Conservation (phyloP, 2,797 vertebrate species). For the Epinephelus coioides region DNA sequence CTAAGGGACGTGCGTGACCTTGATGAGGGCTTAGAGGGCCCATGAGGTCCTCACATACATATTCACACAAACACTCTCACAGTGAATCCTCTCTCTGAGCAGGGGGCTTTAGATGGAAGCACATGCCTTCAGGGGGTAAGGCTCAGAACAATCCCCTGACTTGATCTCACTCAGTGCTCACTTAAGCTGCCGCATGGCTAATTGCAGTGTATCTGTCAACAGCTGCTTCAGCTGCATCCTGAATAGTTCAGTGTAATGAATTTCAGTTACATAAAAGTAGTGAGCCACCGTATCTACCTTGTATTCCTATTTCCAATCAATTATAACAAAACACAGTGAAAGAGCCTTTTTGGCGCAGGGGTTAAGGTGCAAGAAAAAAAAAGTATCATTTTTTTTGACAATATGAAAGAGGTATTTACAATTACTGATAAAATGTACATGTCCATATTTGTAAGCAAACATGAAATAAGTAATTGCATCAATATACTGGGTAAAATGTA, state of each 20-base stretch:
- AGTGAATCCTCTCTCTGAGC: neutral
- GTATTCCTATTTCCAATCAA: too few relatives aligned
- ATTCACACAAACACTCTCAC: neutral
- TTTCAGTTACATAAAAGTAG: neutral
- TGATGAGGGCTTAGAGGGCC: slow-evolving; percentile 17
- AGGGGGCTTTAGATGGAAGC: slow-evolving; percentile 6
- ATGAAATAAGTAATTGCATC: too few relatives aligned
- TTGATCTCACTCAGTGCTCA: slow-evolving; percentile 14
- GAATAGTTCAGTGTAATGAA: neutral
- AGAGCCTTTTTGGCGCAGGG: too few relatives aligned
- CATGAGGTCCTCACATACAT: neutral
- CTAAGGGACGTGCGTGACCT: neutral
- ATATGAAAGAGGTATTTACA: too few relatives aligned
- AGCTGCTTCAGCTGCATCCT: neutral
- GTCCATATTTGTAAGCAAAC: too few relatives aligned
- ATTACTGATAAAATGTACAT: too few relatives aligned
- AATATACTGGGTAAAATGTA: too few relatives aligned
- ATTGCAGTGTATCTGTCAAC: slow-evolving; percentile 24
- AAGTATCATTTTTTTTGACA: too few relatives aligned
- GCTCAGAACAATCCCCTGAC: slow-evolving; percentile 17
- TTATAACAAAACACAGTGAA: too few relatives aligned
- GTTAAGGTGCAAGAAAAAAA: too few relatives aligned
- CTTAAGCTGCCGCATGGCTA: slow-evolving; percentile 35
- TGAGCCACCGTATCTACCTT: too few relatives aligned
- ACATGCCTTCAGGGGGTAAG: slow-evolving; percentile 13